Base-by-base conservation (phyloP, 2,888 invertebrate genomes). In the Clitarchus hookeri region DNA sequence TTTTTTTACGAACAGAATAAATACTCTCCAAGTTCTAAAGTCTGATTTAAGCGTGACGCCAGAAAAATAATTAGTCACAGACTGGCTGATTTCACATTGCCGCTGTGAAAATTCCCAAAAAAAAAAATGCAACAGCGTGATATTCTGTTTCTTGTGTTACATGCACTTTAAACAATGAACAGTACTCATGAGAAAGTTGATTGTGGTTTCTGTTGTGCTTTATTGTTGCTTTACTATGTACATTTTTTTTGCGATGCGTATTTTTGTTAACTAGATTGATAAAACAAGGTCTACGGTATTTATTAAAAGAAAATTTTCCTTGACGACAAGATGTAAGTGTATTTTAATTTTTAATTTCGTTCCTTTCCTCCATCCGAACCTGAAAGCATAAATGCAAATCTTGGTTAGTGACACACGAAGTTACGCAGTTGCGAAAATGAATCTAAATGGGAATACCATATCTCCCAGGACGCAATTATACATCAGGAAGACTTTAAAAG, bases 221-320 rank as follows among this genome's bases (percentile, higher is more conserved):
- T 65, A 65, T 23, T 65, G 65, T 65, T 65, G 65, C 65, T 65
- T 65, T 65, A 65, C n/a, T 65, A 23, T 65, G 65, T 65, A 65
- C n/a, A 65, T 65, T 65, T 65, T n/a, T 65, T 65, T n/a, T 65
- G 23, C 65, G 65, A 65, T 65, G 65, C 6, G 65, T 65, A n/a
- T 65, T 65, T 65, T 65, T 65, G 65, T 65, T 65, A 65, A 65
- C 65, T 65, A 65, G 65, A 65, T 65, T 65, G 65, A 65, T 65
- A 65, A 65, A 65, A 65, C 65, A 65, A 65, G 65, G 65, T 65
- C 65, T 12, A 23, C 65, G 65, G 65, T 65, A 65, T 65, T 65
- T 65, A 65, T 65, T 65, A 65, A 2, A 65, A 19, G n/a, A 65
- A 65, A 19, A 65, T 65, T 65, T 65, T 65, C 23, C 65, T n/a